Evolutionary conservation across 2,113 vertebrate species (phyloP).

Genomic region (Dinomys branickii): DNA sequence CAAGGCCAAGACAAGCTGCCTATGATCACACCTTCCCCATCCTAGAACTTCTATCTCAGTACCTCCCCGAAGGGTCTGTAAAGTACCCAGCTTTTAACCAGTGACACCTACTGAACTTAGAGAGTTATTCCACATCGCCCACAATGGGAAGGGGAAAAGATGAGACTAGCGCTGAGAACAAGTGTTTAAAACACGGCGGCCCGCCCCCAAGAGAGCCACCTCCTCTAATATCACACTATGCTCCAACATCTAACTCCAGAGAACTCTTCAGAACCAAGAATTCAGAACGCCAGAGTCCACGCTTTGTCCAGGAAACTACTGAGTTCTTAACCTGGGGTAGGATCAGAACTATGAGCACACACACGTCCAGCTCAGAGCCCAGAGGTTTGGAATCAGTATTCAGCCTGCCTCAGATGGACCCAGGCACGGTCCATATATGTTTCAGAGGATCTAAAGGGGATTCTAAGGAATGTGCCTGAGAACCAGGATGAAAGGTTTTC

Average conservation of each 20-base stretch:
- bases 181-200: not conserved
- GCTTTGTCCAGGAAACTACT: not conserved
- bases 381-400: not conserved
- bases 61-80: not conserved
- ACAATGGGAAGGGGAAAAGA: not conserved
- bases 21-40: not conserved
- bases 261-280: not conserved
- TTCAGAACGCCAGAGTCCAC: not conserved
- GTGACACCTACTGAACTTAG: not conserved
- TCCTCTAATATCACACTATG: not conserved
- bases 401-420: not conserved
- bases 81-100: not conserved
- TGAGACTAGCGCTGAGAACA: not conserved
- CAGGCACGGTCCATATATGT: rapidly evolving
- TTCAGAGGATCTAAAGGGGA: not conserved
- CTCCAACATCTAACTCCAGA: not conserved
- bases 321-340: not conserved
- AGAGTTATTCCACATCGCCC: not conserved
- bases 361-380: not conserved
- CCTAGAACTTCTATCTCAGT: not conserved
- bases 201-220: not conserved
- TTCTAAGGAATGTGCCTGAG: not conserved
- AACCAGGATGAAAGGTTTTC: not conserved
- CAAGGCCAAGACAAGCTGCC: not conserved
- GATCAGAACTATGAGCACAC: not conserved